Percentiles rank a stretch among this genome's conserved stretches.
Conservation (phyloP, 2,797 vertebrate genomes). For the Dendrocincla tyrannina region DNA sequence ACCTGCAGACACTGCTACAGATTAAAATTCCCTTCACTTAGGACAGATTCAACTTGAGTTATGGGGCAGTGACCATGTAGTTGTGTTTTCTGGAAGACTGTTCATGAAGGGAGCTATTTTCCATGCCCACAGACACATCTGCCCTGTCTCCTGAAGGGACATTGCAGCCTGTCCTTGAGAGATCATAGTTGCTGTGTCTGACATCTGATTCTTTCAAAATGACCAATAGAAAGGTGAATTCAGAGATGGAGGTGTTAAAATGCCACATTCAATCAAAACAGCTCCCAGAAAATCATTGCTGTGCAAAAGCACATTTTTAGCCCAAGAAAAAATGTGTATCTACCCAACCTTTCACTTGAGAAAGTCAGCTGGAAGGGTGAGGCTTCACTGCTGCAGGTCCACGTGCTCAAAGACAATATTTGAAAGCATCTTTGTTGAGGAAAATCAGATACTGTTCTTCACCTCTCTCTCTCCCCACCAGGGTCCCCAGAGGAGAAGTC, state of each 20-base stretch:
- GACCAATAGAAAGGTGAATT: background rate
- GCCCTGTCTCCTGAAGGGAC: background rate
- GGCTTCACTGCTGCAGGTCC: background rate
- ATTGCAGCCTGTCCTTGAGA: background rate
- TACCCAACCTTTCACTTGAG: background rate
- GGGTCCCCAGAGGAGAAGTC: constrained; percentile 93
- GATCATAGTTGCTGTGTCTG: background rate
- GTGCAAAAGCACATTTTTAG: background rate
- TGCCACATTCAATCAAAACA: background rate
- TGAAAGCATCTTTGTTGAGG: background rate
- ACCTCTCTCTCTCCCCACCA: constrained; percentile 42
- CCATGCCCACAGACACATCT: background rate
- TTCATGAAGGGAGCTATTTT: background rate
- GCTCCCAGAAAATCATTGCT: background rate
- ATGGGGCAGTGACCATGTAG: background rate
- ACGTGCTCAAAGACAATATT: background rate
- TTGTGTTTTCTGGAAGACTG: background rate
- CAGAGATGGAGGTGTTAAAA: background rate
- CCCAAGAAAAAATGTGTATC: background rate
- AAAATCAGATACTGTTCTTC: background rate
- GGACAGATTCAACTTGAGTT: background rate
- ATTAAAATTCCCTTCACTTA: background rate
- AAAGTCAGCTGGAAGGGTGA: background rate
- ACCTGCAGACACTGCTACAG: background rate
- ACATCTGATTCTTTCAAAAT: background rate